These are phyloP conservation scores for Axis porcinus DNA, from an alignment of 2,113 vertebrate species.

Conservation along the genomic window DNA sequence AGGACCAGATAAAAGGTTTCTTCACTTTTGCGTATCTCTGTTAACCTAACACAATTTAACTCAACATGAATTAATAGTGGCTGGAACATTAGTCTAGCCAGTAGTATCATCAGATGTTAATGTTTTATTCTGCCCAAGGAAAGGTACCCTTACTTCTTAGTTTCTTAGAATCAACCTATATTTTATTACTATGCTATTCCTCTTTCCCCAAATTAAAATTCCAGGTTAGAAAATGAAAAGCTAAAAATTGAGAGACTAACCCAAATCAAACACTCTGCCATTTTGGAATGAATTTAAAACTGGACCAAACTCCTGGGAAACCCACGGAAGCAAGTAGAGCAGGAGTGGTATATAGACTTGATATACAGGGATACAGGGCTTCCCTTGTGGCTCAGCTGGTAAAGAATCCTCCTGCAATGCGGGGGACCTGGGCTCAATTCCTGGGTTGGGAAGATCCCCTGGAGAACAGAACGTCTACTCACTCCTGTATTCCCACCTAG, in stretches of 20 bases:
- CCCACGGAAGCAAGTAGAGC: background rate
- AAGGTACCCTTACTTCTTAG: background rate
- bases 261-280: background rate
- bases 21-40: background rate
- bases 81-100: background rate
- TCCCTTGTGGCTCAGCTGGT: background rate
- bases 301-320: background rate
- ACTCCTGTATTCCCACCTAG: background rate
- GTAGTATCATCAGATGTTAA: background rate
- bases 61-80: background rate
- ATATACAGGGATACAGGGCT: background rate
- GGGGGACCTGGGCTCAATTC: background rate
- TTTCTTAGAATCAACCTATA: background rate
- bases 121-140: background rate
- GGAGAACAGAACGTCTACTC: background rate
- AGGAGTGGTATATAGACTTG: background rate
- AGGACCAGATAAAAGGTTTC: background rate
- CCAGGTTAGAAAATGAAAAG: constrained; percentile 17
- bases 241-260: constrained; percentile 25
- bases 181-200: background rate
- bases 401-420: background rate
- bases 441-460: background rate
- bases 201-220: constrained; percentile 22
- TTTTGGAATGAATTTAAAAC: constrained; percentile 15
- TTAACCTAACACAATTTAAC: background rate